phyloP scores from a whole-genome alignment of 2,113 vertebrate species.

The Podocnemis expansa region DNA sequence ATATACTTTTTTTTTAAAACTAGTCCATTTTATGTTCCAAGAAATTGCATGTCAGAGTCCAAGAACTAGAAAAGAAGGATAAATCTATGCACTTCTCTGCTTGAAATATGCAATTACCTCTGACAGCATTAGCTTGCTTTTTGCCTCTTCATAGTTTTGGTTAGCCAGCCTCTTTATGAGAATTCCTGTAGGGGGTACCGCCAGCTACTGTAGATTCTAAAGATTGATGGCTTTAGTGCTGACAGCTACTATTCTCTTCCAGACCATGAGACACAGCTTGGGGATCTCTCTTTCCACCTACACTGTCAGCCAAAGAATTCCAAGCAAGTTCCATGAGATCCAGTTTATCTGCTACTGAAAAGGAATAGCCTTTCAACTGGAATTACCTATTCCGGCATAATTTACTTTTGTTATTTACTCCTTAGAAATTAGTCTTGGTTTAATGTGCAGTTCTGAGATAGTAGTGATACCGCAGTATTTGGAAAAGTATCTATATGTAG shows the following conservation, averaged over 20 bases:
- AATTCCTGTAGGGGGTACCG: neutral
- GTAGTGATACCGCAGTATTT: neutral
- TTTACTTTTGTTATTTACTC: neutral
- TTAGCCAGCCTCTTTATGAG: neutral
- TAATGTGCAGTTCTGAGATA: neutral
- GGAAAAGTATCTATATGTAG: neutral
- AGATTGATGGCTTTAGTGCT: neutral
- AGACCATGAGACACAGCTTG: neutral
- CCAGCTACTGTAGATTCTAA: neutral
- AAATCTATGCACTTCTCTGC: neutral
- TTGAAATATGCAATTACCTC: neutral
- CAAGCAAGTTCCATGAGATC: neutral
- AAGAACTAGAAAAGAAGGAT: neutral
- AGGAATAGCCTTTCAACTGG: neutral
- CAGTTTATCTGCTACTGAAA: neutral
- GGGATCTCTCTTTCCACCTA: too few relatives aligned
- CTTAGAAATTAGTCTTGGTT: neutral
- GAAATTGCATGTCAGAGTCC: neutral
- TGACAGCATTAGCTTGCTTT: neutral
- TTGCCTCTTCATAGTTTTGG: neutral
- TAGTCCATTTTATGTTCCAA: neutral
- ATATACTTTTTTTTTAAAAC: too few relatives aligned
- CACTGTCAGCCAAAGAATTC: neutral
- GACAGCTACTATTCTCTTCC: neutral
- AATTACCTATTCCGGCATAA: neutral